phyloP scores from a whole-genome alignment of 2,888 invertebrate species.

The Melanargia galathea region DNA sequence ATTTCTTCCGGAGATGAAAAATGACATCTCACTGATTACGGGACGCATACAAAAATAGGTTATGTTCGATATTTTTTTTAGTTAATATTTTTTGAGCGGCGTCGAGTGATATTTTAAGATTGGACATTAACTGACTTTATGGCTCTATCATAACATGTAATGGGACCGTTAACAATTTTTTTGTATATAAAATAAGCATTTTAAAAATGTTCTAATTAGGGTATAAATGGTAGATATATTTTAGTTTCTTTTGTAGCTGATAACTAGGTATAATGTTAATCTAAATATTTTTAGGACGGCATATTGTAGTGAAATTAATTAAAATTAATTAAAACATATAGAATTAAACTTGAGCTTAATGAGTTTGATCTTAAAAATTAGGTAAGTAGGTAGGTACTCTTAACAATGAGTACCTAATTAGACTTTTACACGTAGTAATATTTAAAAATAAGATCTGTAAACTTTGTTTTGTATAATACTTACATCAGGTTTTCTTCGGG shows the following conservation, averaged over 20 bases:
- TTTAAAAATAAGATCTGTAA: too few species aligned
- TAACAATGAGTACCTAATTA: too few species aligned
- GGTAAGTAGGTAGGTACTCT: too few species aligned
- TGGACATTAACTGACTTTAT: constrained; percentile 52
- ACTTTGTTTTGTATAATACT: too few species aligned
- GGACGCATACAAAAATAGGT: constrained; percentile 51
- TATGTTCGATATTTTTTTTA: constrained; percentile 47
- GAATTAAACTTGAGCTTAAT: background rate
- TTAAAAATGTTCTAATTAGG: constrained; percentile 32
- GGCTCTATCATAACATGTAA: constrained; percentile 51
- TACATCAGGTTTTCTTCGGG: too few species aligned
- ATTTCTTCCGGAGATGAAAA: constrained; percentile 73
- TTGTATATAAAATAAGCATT: constrained; percentile 38
- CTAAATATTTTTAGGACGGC: too few species aligned
- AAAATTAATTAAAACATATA: background rate
- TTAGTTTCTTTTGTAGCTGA: constrained; percentile 1
- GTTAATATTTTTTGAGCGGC: constrained; percentile 50
- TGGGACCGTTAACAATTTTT: constrained; percentile 36
- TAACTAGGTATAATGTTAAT: too few species aligned
- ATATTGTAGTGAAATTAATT: too few species aligned
- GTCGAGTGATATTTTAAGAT: constrained; percentile 50
- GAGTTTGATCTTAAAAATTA: background rate
- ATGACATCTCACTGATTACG: constrained; percentile 63
- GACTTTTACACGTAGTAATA: too few species aligned
- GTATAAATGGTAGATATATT: constrained; percentile 28